Evolutionary conservation across 2,888 invertebrate genomes (phyloP), one percentile per base, ranked within the genome.

Genomic region (Stomorhina lunata): DNA sequence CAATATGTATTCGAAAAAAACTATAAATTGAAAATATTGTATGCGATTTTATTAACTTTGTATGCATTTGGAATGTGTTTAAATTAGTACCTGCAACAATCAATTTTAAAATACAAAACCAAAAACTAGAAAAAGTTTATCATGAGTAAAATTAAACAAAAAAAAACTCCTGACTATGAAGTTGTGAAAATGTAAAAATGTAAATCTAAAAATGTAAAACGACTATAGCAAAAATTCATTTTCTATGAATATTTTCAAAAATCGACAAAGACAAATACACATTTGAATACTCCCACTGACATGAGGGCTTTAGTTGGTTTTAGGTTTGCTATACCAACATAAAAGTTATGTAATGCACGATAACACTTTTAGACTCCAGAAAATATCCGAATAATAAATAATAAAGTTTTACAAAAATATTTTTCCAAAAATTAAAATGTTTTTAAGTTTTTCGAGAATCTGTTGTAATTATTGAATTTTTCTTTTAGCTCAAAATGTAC

Each of bases 1-100:
- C 29, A 20, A 43, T 61, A 6, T 32, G 4, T 32, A 32, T 53
- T n/a, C n/a, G n/a, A 27, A n/a, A 10, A 20, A 1, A 12, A 20
- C 1, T 2, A 9, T 4, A n/a, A 1, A 34, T 1, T 32, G 6
- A 57, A 29, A 27, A n/a, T 20, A 53, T n/a, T 43, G 5, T 53
- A 20, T 32, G 17, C 0, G 37, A 50, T 48, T 50, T 3, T 50
- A 27, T 69, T 48, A 71, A 78, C 63, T 48, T 65, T 55, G 45
- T 48, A 37, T 63, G 71, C 55, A 63, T 71, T 78, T 27, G n/a
- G n/a, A 45, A 69, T 63, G 69, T 78, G 32, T 65, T 78, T 20
- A 72, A 48, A 45, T 63, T 71, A 48, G 40, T 45, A 25, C 20
- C 32, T 65, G 45, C 73, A 57, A 45, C 45, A 65, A 75, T 2